Evolutionary conservation across 2,113 vertebrate genomes (phyloP), one percentile per base, ranked within the genome.

Genomic region (Helogale parvula): DNA sequence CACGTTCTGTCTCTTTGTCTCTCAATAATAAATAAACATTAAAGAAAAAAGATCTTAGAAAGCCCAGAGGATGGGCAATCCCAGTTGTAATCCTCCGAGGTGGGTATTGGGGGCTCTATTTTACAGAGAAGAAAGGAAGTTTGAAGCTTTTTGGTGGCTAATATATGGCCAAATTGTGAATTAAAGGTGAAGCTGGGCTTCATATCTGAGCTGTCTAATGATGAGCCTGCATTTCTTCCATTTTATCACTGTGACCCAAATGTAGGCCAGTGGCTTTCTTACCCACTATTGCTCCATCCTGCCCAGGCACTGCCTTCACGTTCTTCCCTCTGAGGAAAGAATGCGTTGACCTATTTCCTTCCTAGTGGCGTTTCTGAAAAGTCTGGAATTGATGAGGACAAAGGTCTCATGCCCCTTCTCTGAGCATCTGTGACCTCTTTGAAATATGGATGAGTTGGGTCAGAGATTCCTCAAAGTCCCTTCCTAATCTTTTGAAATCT

Each of bases 401-500:
- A 76, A 35, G 63, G 29, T 23, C 25, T 69, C 52, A 50, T 1
- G 16, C 1, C 19, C 65, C 9, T 83, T 74, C 76, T 93, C 7
- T 54, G 54, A 93, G 41, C 31, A 77, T 57, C 63, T 33, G 2
- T n/a, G 45, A 45, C 35, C 7, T 16, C 80, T 91, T 85, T 76
- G 65, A 92, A 72, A 63, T 1, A 54, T 5, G 33, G 29, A 33
- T 45, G 33, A 65, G 27, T 16, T 35, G 68, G 41, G 69, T 25
- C 50, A 79, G 27, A 82, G 23, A 74, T 60, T 54, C 11, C 9
- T 88, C 57, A 50, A 65, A 66, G 25, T 33, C 13, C 21, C 27
- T 57, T 81, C 91, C 23, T 45, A 23, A 80, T 57, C 8, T 27
- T 87, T 74, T 25, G 25, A 90, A 86, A 45, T 88, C 66, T 95